Conservation (phyloP, 2,888 invertebrate genomes). For the Phaedon cochleariae region DNA sequence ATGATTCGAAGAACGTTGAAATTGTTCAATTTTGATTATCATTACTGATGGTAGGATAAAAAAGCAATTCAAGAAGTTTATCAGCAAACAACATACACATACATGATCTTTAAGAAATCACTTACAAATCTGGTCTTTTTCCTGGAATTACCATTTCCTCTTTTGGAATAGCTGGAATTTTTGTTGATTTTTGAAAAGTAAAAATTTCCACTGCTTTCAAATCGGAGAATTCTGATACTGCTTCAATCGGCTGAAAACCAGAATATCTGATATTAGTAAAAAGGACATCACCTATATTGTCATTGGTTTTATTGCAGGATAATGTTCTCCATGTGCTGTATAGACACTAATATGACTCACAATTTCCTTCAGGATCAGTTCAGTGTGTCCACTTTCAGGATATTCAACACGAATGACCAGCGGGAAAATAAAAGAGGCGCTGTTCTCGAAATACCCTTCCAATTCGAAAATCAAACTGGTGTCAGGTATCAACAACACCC, state of each 20-base stretch:
- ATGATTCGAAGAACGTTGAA: no score
- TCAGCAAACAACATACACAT: no score
- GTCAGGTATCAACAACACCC: background rate
- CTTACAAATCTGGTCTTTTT: slow-evolving; percentile 27
- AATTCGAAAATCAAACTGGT: slow-evolving; percentile 12
- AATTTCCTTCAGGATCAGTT: slow-evolving; percentile 37
- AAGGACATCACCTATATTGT: no score
- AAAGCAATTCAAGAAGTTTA: no score
- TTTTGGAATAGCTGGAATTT: background rate
- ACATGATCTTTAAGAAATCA: slow-evolving; percentile 10
- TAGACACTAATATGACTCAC: no score
- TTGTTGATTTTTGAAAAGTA: slow-evolving; percentile 11
- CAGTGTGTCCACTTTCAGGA: background rate
- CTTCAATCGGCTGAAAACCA: slow-evolving; percentile 27
- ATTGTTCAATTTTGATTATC: no score
- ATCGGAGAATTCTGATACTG: slow-evolving; percentile 31
- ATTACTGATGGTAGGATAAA: no score
- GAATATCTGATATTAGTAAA: background rate
- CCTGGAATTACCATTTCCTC: slow-evolving; percentile 25
- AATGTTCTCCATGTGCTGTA: no score
- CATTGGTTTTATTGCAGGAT: no score
- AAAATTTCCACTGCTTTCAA: slow-evolving; percentile 14
- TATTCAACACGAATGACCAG: slow-evolving; percentile 22
- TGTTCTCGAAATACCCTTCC: slow-evolving; percentile 31
- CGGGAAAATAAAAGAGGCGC: slow-evolving; percentile 25